phyloP scores from a whole-genome alignment of 2,113 vertebrate species.

The Sylvia atricapilla region DNA sequence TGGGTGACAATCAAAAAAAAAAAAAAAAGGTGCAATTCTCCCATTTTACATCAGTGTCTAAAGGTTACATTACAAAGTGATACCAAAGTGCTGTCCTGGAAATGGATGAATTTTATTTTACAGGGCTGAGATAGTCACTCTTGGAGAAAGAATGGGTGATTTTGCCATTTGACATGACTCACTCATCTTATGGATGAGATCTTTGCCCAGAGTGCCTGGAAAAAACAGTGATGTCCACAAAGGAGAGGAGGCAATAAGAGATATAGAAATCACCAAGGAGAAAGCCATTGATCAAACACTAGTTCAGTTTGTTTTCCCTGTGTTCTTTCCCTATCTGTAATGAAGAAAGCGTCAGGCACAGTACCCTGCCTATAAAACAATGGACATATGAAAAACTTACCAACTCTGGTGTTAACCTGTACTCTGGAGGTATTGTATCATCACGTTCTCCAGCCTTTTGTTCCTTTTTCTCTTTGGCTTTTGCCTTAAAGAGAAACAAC shows the following conservation, averaged over 20 bases:
- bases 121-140: background rate
- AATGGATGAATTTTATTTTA: background rate
- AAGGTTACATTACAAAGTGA: background rate
- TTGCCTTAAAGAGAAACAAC: slow-evolving; percentile 50
- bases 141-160: background rate
- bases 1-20: background rate
- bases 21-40: background rate
- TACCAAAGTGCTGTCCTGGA: background rate
- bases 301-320: background rate
- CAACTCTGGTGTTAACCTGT: slow-evolving; percentile 58
- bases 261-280: background rate
- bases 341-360: background rate
- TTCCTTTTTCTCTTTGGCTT: slow-evolving; percentile 73
- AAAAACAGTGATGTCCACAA: background rate
- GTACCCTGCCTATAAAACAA: background rate
- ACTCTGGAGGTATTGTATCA: slow-evolving; percentile 66
- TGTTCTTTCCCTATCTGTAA: accelerated
- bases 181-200: background rate
- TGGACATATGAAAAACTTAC: slow-evolving; percentile 13
- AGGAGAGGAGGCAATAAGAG: background rate
- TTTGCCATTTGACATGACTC: background rate
- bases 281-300: background rate
- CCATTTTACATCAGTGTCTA: background rate
- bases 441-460: slow-evolving; percentile 71
- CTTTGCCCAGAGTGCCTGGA: background rate